phyloP scores from a whole-genome alignment of 2,888 invertebrate species.

The Sceliomorpha sp. region DNA sequence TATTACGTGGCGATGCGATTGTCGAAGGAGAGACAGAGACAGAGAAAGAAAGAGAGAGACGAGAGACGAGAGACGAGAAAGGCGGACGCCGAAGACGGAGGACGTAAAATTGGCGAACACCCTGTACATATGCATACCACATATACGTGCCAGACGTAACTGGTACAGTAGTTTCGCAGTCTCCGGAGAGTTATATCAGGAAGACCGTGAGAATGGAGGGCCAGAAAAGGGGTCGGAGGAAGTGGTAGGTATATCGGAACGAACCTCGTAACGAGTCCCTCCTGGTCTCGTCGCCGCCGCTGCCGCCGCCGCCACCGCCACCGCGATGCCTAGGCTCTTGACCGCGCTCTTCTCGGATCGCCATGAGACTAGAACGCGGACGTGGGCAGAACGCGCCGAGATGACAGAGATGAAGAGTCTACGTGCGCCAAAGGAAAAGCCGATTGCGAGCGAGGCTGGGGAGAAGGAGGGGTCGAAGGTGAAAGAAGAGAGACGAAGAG shows the following conservation, averaged over 20 bases:
- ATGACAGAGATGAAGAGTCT: constrained; percentile 24
- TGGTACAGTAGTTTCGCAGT: constrained; percentile 37
- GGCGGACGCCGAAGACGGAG: too few species aligned
- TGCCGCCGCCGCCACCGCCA: constrained; percentile 59
- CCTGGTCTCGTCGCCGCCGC: constrained; percentile 51
- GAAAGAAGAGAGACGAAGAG: constrained; percentile 6
- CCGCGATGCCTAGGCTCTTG: constrained; percentile 57
- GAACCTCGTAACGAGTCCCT: constrained; percentile 65
- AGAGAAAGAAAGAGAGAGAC: too few species aligned
- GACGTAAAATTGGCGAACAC: background rate
- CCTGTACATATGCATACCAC: constrained; percentile 1
- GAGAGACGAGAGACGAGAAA: too few species aligned
- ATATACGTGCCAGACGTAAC: constrained; percentile 28
- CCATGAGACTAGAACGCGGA: constrained; percentile 42
- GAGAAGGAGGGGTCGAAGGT: background rate
- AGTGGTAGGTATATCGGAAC: constrained; percentile 49
- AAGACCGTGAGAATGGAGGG: constrained; percentile 41
- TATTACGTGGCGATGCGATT: background rate
- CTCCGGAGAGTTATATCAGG: constrained; percentile 41
- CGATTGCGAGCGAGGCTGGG: constrained; percentile 18
- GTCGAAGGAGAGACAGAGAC: too few species aligned
- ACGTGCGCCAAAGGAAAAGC: constrained; percentile 23
- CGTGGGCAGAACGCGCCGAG: constrained; percentile 44
- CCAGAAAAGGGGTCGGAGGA: constrained; percentile 37
- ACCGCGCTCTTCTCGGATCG: constrained; percentile 51